Evolutionary conservation across 2,113 vertebrate species (phyloP).

Genomic region (Boleophthalmus pectinirostris): DNA sequence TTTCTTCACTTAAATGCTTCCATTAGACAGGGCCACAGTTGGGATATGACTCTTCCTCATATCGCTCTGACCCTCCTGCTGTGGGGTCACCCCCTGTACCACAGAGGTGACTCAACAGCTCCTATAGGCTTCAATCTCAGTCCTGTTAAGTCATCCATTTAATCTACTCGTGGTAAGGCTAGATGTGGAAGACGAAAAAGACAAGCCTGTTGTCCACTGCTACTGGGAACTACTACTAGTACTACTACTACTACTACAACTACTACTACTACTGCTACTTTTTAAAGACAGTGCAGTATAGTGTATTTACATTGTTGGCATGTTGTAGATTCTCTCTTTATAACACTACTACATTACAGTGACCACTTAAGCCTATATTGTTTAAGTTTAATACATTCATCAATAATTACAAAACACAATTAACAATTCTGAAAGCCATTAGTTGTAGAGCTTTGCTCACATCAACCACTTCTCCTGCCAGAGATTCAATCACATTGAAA

Average conservation of each 20-base stretch:
- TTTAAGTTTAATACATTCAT: not conserved
- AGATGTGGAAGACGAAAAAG: not conserved
- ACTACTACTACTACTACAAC: no score
- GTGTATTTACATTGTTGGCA: no score
- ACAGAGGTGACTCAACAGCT: constrained; percentile 33
- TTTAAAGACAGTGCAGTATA: no score
- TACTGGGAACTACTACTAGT: no score
- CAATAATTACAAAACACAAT: not conserved
- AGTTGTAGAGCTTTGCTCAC: not conserved
- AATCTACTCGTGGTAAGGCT: not conserved
- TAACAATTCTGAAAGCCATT: not conserved
- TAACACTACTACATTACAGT: not conserved
- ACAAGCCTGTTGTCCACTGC: not conserved
- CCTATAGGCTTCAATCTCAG: constrained; percentile 3
- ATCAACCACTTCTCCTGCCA: not conserved
- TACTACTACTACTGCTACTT: no score
- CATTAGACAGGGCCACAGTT: constrained; percentile 25
- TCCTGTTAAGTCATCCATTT: constrained; percentile 19
- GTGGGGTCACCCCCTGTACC: constrained; percentile 36
- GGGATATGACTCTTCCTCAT: constrained; percentile 34
- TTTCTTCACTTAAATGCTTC: constrained; percentile 34
- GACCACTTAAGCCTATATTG: no score
- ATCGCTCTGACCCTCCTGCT: constrained; percentile 44
- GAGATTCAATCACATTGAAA: not conserved
- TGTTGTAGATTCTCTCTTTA: not conserved